Evolutionary conservation across 2,888 invertebrate species (phyloP), one percentile per base, ranked within the genome.

Genomic region (Euproctis similis): DNA sequence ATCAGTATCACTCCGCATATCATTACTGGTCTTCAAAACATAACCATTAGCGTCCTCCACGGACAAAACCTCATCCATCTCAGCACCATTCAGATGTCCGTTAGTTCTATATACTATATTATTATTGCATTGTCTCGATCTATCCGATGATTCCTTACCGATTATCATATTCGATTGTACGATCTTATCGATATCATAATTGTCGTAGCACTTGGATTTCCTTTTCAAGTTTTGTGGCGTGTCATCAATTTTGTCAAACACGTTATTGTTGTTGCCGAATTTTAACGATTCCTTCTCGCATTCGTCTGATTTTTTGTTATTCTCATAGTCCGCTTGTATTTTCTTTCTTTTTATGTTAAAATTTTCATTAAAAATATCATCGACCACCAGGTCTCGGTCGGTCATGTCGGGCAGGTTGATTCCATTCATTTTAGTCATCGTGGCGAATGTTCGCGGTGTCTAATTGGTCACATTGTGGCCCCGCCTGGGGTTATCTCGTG

Each of bases 381-480:
- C 72, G 18, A 72, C 70, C 8, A 56, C 58, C 24, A 74, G 41
- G 34, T 68, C 69, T 37, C 65, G 60, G 39, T 64, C 66, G 13
- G 64, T 64, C 69, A 77, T 72, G 32, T 72, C 68, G 30, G 64
- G 65, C 44, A 71, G 52, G 59, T 60, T 64, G 39, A 61, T 52
- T 43, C 63, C 74, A 62, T 71, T 73, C 59, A 74, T 76, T 66
- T 76, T 81, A 53, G 80, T 80, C 78, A 81, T 80, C 49, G 57
- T 68, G 50, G 58, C 57, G 41, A 51, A 34, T 43, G 36, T 42
- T 39, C 42, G 43, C 42, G 41, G 43, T 40, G 59, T 66, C 71
- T 81, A 81, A 81, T 82, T 81, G 76, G 66, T 77, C 68, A 71
- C 73, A 80, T 80, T 77, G 81, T 75, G 52, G n/a, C 51, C 34